A percentile compares a stretch with the other conserved stretches of the same genome.
These are phyloP conservation scores for Phrixothrix hirtus DNA, from an alignment of 2,888 invertebrate genomes.

Conservation along the genomic window DNA sequence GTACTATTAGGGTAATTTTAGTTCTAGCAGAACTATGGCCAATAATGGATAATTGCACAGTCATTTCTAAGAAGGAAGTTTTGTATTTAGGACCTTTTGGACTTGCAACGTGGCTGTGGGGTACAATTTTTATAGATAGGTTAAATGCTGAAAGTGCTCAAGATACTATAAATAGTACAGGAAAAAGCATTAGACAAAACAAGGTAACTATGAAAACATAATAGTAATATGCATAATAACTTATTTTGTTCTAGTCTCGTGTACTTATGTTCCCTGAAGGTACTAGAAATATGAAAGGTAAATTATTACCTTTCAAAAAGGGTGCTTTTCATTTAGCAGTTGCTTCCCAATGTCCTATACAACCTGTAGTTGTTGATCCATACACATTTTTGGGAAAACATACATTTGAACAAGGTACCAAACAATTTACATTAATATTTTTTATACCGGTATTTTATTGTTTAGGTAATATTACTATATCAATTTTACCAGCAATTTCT, in stretches of 20 bases:
- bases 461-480: constrained; percentile 69
- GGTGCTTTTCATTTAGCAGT: constrained; percentile 95
- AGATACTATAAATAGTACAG: constrained; percentile 72
- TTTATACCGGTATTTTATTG: constrained; percentile 15
- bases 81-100: constrained; percentile 85
- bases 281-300: constrained; percentile 77
- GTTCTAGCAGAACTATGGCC: constrained; percentile 83
- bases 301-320: constrained; percentile 89
- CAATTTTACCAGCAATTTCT: constrained; percentile 73
- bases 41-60: constrained; percentile 75
- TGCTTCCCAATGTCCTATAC: constrained; percentile 79
- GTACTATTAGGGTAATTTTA: constrained; percentile 43
- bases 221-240: background rate
- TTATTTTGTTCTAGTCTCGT: constrained; percentile 51
- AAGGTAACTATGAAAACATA: constrained; percentile 60
- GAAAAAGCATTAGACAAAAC: constrained; percentile 65
- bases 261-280: constrained; percentile 93
- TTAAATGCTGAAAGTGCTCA: constrained; percentile 72
- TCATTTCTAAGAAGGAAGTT: constrained; percentile 82
- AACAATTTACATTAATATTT: constrained; percentile 20
- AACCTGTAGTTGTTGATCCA: constrained; percentile 85
- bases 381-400: constrained; percentile 70
- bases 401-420: constrained; percentile 67
- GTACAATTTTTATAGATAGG: constrained; percentile 85
- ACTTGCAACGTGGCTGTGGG: constrained; percentile 83